Evolutionary conservation across 2,113 vertebrate species (phyloP).

Genomic region (Archocentrus centrarchus): DNA sequence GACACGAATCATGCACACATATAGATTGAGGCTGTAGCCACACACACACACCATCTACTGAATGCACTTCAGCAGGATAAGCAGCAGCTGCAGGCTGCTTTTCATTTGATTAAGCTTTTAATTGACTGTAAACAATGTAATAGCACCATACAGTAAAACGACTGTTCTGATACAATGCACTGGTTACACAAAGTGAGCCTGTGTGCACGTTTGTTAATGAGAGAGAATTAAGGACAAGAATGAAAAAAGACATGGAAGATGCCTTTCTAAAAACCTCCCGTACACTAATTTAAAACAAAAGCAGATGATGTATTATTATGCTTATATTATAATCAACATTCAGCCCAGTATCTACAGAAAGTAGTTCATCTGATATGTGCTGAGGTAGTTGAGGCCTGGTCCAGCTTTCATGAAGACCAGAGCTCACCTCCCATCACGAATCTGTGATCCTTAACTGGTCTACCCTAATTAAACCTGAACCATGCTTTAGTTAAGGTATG

Average conservation of each 20-base stretch:
- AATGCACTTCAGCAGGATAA: neutral
- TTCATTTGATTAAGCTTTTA: constrained; percentile 29
- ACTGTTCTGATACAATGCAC: neutral
- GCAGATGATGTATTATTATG: neutral
- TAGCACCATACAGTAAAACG: neutral
- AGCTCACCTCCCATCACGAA: neutral
- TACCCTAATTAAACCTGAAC: too few relatives aligned
- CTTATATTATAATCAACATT: neutral
- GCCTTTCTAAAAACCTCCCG: neutral
- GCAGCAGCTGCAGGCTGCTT: neutral
- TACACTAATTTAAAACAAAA: constrained; percentile 9
- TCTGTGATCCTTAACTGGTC: neutral
- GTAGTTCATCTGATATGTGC: neutral
- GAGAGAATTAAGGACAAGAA: neutral
- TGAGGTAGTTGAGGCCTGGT: neutral
- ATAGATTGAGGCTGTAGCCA: neutral
- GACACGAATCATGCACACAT: neutral
- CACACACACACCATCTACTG: neutral
- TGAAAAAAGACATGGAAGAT: neutral
- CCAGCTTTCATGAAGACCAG: neutral
- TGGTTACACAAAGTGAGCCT: neutral
- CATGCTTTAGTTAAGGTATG: too few relatives aligned
- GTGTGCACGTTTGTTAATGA: neutral
- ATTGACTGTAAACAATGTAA: constrained; percentile 31
- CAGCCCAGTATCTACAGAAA: neutral